Conservation (phyloP, 2,797 vertebrate genomes). For the Anableps anableps region DNA sequence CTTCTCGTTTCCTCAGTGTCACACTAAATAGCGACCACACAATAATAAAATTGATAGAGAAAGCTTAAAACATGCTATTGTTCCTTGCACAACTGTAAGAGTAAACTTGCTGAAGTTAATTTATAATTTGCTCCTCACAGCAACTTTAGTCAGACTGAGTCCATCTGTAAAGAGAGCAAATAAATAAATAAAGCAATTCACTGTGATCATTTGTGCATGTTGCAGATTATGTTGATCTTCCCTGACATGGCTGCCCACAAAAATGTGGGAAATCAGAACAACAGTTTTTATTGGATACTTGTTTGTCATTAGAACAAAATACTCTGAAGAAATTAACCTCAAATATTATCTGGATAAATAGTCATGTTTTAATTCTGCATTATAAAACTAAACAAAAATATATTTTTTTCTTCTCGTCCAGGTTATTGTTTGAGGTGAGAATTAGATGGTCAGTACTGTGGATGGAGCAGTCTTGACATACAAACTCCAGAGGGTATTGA, state of each 20-base stretch:
- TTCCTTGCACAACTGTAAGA: not conserved
- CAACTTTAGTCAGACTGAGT: not conserved
- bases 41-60: not conserved
- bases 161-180: not conserved
- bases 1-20: not conserved
- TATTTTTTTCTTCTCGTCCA: constrained; percentile 27
- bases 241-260: not conserved
- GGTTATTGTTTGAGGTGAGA: constrained; percentile 7
- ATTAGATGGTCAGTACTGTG: not conserved
- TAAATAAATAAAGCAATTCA: not conserved
- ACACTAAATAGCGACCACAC: not conserved
- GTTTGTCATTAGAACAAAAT: no score
- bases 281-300: not conserved
- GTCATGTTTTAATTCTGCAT: not conserved
- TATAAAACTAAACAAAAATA: not conserved
- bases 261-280: not conserved
- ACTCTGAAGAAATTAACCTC: not conserved
- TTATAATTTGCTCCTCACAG: not conserved
- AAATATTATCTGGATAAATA: not conserved
- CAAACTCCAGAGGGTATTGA: constrained; percentile 15
- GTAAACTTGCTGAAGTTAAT: not conserved
- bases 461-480: constrained; percentile 42
- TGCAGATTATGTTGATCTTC: not conserved
- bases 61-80: not conserved
- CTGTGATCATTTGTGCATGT: not conserved